phyloP scores from a whole-genome alignment of 2,888 invertebrate species.

The Orgyia antiqua region DNA sequence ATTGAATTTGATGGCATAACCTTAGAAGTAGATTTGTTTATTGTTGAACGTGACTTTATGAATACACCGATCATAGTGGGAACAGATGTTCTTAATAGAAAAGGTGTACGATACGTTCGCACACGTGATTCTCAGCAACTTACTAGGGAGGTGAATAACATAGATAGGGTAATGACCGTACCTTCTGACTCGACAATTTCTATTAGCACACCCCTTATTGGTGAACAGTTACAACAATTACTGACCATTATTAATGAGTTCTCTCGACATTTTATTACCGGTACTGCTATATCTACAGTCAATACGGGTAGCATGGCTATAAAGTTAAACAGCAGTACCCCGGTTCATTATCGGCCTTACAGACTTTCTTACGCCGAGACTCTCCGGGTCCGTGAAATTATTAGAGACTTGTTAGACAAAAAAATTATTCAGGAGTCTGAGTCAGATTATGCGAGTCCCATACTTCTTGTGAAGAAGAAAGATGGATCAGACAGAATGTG shows the following conservation, averaged over 20 bases:
- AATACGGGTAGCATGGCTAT: conserved; percentile 2
- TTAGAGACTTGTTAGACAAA: background rate
- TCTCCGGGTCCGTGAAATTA: background rate
- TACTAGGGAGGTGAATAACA: too few relatives aligned
- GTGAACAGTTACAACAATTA: background rate
- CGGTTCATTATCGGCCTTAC: background rate
- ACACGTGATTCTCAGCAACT: background rate
- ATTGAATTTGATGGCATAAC: too few relatives aligned
- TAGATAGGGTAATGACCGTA: too few relatives aligned
- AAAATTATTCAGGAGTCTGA: background rate
- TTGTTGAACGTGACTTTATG: too few relatives aligned
- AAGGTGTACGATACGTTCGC: conserved; percentile 1
- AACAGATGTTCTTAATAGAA: conserved; percentile 6
- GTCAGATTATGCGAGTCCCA: background rate
- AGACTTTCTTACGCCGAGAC: background rate
- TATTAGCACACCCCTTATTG: background rate
- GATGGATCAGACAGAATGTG: too few relatives aligned
- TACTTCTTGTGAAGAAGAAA: background rate
- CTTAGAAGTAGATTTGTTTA: too few relatives aligned
- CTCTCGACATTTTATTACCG: background rate
- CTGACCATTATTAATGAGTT: background rate
- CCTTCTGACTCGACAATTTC: too few relatives aligned
- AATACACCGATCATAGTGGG: conserved; percentile 6
- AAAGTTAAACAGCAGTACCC: background rate
- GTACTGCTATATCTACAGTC: background rate